These are phyloP conservation scores for Augochlorella aurata DNA, from an alignment of 2,888 invertebrate species.

Conservation along the genomic window DNA sequence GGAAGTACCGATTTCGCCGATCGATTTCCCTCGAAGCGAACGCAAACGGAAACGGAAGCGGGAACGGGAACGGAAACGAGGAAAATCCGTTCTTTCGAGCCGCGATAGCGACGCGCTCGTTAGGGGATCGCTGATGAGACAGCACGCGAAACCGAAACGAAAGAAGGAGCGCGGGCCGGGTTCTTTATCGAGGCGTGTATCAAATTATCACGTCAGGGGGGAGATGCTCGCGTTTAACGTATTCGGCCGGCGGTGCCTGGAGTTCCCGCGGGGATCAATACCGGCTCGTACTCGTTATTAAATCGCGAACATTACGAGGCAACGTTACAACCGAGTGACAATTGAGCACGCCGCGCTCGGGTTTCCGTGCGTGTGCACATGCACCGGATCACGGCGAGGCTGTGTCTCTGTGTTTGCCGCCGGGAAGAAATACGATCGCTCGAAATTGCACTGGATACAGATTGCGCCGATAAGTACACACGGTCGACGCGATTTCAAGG, in stretches of 20 bases:
- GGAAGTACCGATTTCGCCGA: too few relatives aligned
- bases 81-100: not conserved
- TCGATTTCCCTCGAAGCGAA: too few relatives aligned
- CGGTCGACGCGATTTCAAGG: conserved; percentile 37
- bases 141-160: not conserved
- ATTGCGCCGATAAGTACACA: conserved; percentile 42
- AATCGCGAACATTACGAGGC: conserved; percentile 64
- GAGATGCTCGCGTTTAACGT: conserved; percentile 43
- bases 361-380: conserved; percentile 38
- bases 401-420: conserved; percentile 2
- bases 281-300: conserved; percentile 62
- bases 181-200: conserved; percentile 49
- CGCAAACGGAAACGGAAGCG: too few relatives aligned
- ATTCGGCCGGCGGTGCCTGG: conserved; percentile 29
- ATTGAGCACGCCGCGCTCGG: conserved; percentile 37
- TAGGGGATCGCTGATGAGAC: not conserved
- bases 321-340: conserved; percentile 45
- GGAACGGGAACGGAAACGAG: too few relatives aligned
- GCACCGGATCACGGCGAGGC: not conserved
- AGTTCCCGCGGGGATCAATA: conserved; percentile 63
- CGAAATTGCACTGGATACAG: conserved; percentile 73
- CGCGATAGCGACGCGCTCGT: not conserved
- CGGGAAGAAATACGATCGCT: conserved; percentile 69
- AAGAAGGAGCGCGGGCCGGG: not conserved
- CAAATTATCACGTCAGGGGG: conserved; percentile 57